Evolutionary conservation across 2,797 vertebrate genomes (phyloP), one percentile per base, ranked within the genome.

Genomic region (Microctenopoma stevenorrisi): DNA sequence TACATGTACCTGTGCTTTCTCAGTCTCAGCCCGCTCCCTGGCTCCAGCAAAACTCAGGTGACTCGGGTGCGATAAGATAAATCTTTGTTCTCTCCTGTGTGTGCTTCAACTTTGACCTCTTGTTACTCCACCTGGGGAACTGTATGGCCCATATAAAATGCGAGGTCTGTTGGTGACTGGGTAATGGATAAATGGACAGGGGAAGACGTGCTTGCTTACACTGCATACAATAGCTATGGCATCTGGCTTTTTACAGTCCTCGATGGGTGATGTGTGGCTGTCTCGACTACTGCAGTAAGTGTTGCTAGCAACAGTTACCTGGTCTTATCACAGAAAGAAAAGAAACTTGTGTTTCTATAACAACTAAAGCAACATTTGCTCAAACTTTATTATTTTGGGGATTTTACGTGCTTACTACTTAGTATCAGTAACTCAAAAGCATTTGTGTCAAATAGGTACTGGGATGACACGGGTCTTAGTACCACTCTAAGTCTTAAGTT

Each of bases 191-290:
- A 62, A 61, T 10, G 64, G 54, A 37, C 22, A 30, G 44, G 58
- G 42, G 56, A 62, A 42, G 6, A 48, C 25, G 6, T 37, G 25
- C 7, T 49, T 22, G 64, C 13, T 65, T 37, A n/a, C 28, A 37
- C 58, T 30, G 55, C 4, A n/a, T 37, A 5, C 13, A 42, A 5
- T 30, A 48, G 48, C 30, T 64, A 92, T 91, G 91, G 82, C 87
- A 6, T 72, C 68, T 61, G 68, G 81, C 15, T 68, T 76, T 83
- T 84, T 91, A 71, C 82, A 83, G 50, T 76, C 66, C 10, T 78
- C 77, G 7, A 12, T 85, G 37, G 78, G 73, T 64, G 85, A 91
- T 58, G 82, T 90, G 56, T 88, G 83, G 88, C 86, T 90, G 60
- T 49, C 83, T 72, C 77, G 11, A 6, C 81, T 88, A 62, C 50